These are phyloP conservation scores for Achatina immaculata DNA, from an alignment of 1,140 invertebrate genomes.

Conservation along the genomic window DNA sequence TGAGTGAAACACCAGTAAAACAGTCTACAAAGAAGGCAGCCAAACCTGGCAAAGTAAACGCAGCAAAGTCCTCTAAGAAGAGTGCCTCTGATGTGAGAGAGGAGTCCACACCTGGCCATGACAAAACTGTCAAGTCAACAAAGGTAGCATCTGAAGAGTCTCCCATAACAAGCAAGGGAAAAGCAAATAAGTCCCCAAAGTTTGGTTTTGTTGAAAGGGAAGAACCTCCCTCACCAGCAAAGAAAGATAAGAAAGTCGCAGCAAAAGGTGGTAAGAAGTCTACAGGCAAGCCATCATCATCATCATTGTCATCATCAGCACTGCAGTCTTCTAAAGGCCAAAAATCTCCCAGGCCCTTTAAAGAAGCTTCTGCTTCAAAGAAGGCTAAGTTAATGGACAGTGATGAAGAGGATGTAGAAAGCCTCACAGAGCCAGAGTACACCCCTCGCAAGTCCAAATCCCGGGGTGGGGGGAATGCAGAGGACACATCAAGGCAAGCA, in stretches of 20 bases:
- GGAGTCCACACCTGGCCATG: background rate
- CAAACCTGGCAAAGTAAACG: background rate
- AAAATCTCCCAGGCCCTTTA: background rate
- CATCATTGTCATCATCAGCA: background rate
- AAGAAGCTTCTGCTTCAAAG: background rate
- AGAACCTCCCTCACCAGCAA: background rate
- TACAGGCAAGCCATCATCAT: background rate
- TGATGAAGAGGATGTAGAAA: conserved; percentile 20
- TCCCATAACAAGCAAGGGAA: background rate
- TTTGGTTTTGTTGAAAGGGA: background rate
- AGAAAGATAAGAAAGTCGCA: background rate
- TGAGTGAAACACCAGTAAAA: background rate
- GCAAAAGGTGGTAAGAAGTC: background rate
- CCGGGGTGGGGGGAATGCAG: background rate
- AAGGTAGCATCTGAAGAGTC: background rate
- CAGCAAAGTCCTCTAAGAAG: background rate
- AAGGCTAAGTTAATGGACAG: background rate
- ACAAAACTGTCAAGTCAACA: background rate
- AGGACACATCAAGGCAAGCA: background rate
- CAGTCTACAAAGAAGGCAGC: background rate
- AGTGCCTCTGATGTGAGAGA: background rate
- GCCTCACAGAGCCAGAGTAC: background rate
- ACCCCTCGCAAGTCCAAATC: conserved; percentile 32
- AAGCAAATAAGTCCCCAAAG: background rate
- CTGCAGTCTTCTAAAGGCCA: background rate